Evolutionary conservation across 2,113 vertebrate species (phyloP).

Genomic region (Istiophorus platypterus): DNA sequence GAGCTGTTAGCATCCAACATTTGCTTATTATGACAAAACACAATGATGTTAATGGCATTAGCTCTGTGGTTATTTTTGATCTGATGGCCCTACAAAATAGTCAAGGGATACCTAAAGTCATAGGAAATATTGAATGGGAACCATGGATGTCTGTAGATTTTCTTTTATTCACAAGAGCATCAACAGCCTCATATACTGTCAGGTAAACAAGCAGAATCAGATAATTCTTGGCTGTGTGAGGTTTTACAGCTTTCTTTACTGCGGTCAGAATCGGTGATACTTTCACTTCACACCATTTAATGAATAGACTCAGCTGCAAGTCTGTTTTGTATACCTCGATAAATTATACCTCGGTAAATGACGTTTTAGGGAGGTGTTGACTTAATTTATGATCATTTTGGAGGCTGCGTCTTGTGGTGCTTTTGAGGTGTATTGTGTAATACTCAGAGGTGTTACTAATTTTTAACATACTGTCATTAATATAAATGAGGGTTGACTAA

Average conservation of each 20-base stretch:
- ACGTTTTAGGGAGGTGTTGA: conserved; percentile 19
- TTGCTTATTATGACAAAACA: not conserved
- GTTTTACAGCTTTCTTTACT: not conserved
- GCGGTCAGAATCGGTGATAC: conserved; percentile 3
- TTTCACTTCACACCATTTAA: not conserved
- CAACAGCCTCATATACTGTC: not conserved
- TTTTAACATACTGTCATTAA: conserved; percentile 10
- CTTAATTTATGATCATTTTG: conserved; percentile 14
- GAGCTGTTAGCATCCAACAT: not conserved
- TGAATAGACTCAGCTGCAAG: conserved; percentile 2
- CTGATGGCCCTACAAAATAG: not conserved
- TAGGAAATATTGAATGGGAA: not conserved
- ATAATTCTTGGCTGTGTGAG: not conserved
- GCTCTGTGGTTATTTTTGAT: not conserved
- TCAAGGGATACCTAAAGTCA: not conserved
- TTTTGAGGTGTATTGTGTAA: not conserved
- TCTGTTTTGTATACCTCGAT: no score
- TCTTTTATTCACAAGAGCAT: not conserved
- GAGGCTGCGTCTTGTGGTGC: not conserved
- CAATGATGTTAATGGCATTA: not conserved
- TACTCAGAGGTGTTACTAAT: not conserved
- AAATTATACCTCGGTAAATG: no score
- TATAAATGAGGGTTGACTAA: conserved; percentile 11
- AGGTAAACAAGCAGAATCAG: not conserved
- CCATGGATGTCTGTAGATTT: not conserved